phyloP scores from a whole-genome alignment of 2,113 vertebrate genomes.

The Laterallus jamaicensis region DNA sequence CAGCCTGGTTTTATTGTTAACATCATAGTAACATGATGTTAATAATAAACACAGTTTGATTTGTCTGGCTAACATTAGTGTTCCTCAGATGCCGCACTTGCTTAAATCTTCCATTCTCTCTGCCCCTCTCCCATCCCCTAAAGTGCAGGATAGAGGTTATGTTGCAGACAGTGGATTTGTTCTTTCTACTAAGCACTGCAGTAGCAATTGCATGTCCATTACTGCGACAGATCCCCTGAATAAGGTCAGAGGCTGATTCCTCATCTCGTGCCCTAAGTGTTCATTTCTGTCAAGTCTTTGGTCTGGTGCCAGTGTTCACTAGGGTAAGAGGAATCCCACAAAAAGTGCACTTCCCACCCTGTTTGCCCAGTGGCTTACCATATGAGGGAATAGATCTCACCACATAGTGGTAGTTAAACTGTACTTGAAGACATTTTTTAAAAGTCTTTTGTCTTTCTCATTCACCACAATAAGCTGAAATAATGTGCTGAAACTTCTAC shows the following conservation, averaged over 20 bases:
- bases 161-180: neutral
- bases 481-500: neutral
- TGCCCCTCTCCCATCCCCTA: neutral
- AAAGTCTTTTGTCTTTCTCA: neutral
- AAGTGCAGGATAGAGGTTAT: neutral
- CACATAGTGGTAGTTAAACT: neutral
- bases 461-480: neutral
- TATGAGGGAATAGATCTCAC: neutral
- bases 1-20: neutral
- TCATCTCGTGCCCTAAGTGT: neutral
- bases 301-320: too few species aligned
- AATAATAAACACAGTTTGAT: neutral
- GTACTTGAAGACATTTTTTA: neutral
- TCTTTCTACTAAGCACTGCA: neutral
- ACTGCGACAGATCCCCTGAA: neutral
- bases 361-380: neutral
- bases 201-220: neutral
- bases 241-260: neutral
- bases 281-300: neutral
- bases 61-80: fast-evolving
- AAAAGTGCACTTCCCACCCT: neutral
- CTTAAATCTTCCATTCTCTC: neutral
- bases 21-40: neutral
- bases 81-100: neutral
- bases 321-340: neutral